Conservation (phyloP, 2,797 vertebrate species). For the Sarcophilus harrisii region DNA sequence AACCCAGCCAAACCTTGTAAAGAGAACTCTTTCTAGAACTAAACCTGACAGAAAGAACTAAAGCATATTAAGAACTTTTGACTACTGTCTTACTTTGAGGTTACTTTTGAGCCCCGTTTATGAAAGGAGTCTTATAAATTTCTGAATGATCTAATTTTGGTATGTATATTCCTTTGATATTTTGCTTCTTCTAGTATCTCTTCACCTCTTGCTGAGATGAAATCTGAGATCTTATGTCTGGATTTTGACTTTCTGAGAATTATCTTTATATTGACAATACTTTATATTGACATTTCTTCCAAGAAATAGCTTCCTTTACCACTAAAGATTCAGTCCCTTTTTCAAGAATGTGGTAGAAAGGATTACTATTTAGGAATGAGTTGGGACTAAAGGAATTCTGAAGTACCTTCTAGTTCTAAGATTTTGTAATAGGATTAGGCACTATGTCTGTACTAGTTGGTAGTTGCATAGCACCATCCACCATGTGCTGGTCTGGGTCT, state of each 20-base stretch:
- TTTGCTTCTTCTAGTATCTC: conserved; percentile 18
- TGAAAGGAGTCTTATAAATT: conserved; percentile 39
- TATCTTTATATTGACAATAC: conserved; percentile 45
- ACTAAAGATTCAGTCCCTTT: not conserved
- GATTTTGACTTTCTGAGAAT: conserved; percentile 30
- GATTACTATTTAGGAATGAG: not conserved
- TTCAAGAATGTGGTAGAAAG: not conserved
- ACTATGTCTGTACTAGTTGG: conserved; percentile 11
- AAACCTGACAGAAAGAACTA: not conserved
- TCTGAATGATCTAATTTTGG: conserved; percentile 55
- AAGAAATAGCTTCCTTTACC: conserved; percentile 6
- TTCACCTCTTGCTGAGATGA: conserved; percentile 47
- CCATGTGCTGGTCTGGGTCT: conserved; percentile 18
- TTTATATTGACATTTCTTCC: conserved; percentile 3
- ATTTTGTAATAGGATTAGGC: conserved; percentile 5
- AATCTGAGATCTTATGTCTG: conserved; percentile 18
- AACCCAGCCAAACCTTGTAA: conserved; percentile 47
- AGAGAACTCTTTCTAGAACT: conserved; percentile 24
- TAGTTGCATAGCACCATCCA: not conserved
- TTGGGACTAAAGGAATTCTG: not conserved
- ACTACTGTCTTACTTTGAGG: not conserved
- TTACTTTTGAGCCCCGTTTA: conserved; percentile 37
- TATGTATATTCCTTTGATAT: conserved; percentile 2
- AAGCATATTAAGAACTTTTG: conserved; percentile 11
- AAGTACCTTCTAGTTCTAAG: not conserved